Base-by-base conservation (phyloP, 2,113 vertebrate species). In the Aptenodytes patagonicus region DNA sequence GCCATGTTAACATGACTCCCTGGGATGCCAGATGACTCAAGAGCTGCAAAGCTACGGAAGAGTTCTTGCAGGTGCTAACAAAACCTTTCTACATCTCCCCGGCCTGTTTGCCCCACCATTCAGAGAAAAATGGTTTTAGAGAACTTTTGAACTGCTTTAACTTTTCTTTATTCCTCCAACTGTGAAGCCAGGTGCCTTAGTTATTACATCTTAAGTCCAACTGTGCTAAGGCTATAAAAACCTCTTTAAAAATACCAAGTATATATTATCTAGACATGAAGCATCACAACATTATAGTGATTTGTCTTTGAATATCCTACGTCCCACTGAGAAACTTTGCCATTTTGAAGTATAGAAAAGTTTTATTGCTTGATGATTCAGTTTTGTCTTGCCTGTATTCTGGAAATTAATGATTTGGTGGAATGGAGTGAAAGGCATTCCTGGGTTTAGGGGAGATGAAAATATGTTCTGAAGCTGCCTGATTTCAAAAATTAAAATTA, bases 141-240 rank as follows among this genome's bases (percentile, higher is more conserved):
- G 86, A 84, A 93, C 76, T 95, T 95, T 15, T 26, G 89, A 92
- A 91, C 91, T 82, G 91, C 81, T 79, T 57, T 52, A 76, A 80
- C 92, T 97, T 96, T 57, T 70, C 89, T 93, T 85, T 91, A 58
- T 95, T 87, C 61, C 62, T 94, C 95, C 95, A 79, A 42, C 94
- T 96, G 94, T 91, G 94, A 93, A 93, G 87, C 49, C 58, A 94
- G 88, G 90, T 94, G 91, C 73, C 38, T 85, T 46, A 26, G 85
- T 78, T 96, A 65, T 91, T 84, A 21, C 13, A 58, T 87, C 80
- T 13, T 17, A 54, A 83, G 65, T 87, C 93, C 91, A 84, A 16
- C 73, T 96, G 91, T 94, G 91, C 91, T 9, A 5, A 83, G 57
- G 57, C 73, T 87, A 46, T 91, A 93, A 96, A 94, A 97, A 80